These are phyloP conservation scores for Podocnemis expansa DNA, from an alignment of 2,113 vertebrate genomes.

Conservation along the genomic window DNA sequence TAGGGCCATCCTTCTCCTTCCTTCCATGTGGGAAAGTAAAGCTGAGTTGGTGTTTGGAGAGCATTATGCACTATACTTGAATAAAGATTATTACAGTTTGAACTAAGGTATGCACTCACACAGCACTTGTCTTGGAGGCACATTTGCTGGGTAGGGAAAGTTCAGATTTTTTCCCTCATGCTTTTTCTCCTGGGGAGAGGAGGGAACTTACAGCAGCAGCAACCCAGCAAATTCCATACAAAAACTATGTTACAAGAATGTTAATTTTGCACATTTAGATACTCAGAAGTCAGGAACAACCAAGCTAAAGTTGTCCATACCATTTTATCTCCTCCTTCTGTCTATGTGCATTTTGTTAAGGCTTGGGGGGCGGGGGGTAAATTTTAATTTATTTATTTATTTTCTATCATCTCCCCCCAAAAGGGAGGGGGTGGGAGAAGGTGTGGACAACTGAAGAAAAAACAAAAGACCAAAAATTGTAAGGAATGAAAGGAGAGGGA, in stretches of 20 bases:
- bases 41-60: neutral
- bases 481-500: neutral
- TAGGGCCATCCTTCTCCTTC: neutral
- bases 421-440: fast-evolving
- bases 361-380: neutral
- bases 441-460: neutral
- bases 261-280: neutral
- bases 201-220: neutral
- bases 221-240: neutral
- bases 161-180: neutral
- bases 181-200: neutral
- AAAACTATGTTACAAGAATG: neutral
- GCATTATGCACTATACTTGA: neutral
- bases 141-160: neutral
- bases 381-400: neutral
- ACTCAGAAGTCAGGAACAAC: neutral
- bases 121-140: neutral
- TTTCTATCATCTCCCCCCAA: no score
- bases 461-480: neutral
- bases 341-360: neutral
- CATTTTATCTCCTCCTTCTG: neutral
- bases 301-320: neutral
- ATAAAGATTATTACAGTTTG: neutral
- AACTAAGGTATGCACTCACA: neutral
- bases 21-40: neutral